Base-by-base conservation (phyloP, 2,113 vertebrate species). In the Pedionomus torquatus region DNA sequence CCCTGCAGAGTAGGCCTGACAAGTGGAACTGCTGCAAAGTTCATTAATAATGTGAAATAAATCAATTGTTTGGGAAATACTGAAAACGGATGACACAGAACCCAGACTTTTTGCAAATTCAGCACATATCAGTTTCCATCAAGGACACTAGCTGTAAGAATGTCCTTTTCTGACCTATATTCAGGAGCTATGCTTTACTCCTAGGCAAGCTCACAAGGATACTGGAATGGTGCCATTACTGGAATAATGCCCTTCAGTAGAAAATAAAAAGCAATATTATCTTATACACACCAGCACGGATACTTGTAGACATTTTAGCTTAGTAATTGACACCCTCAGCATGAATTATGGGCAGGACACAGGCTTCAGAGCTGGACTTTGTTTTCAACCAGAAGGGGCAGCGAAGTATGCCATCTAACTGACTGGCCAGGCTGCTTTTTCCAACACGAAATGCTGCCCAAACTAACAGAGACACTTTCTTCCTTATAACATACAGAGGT, bases 31-130 rank as follows among this genome's bases (percentile, higher is more conserved):
- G 98, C 98, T 96, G 98, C 98, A 99, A 99, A 99, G 99, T 99
- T 99, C 99, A 99, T 99, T 99, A 99, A 99, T 99, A 99, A 99
- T 98, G 98, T 98, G 99, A 98, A 98, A 99, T 99, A 99, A 99
- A 99, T 99, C 99, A 99, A 99, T 99, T 98, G 95, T 97, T 98
- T 89, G 91, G 98, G 98, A 99, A 98, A 99, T 98, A 98, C 97
- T 98, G 98, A 97, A 98, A 98, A 98, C 37, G 30, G 97, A 98
- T 98, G 98, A 98, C 96, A 98, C 98, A 70, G 70, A 98, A 97
- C 93, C 97, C 71, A 15, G 88, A 96, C 80, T 96, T 98, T 98
- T 95, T 98, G 98, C 98, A 97, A 97, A 96, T 97, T 98, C 98
- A 98, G 98, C 98, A 98, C 90, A 98, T 98, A 90, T 49, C 77